Conservation (phyloP, 2,797 vertebrate genomes). For the Silurus aristotelis region DNA sequence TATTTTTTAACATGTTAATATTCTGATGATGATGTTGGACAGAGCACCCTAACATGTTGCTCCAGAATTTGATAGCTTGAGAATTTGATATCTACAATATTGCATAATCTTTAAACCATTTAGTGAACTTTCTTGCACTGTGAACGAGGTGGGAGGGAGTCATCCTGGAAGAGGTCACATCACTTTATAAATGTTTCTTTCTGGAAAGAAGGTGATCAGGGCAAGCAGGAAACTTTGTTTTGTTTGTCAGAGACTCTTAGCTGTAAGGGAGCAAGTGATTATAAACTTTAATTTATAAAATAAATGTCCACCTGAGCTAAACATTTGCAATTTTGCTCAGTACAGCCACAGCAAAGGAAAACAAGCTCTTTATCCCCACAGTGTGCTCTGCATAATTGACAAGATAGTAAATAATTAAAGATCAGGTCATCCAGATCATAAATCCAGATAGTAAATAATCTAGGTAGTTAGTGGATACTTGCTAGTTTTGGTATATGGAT, state of each 20-base stretch:
- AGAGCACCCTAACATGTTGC: background rate
- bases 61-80: background rate
- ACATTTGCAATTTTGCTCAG: conserved; percentile 3
- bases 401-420: background rate
- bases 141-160: background rate
- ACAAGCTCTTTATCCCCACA: background rate
- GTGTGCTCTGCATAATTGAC: background rate
- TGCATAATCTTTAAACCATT: background rate
- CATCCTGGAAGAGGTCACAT: background rate
- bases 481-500: background rate
- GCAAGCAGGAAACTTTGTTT: background rate
- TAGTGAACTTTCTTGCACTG: background rate
- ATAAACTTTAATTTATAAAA: background rate
- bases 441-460: background rate
- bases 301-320: conserved; percentile 31
- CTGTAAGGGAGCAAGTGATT: background rate
- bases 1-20: background rate
- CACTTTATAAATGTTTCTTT: background rate
- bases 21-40: background rate
- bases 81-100: background rate
- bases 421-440: too few species aligned
- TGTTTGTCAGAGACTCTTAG: background rate
- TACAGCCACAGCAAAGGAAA: background rate
- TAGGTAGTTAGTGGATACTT: background rate
- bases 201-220: background rate